Percentiles rank a stretch among this genome's conserved stretches.
Conservation (phyloP, 2,888 invertebrate species). For the Apotomis turbidana region DNA sequence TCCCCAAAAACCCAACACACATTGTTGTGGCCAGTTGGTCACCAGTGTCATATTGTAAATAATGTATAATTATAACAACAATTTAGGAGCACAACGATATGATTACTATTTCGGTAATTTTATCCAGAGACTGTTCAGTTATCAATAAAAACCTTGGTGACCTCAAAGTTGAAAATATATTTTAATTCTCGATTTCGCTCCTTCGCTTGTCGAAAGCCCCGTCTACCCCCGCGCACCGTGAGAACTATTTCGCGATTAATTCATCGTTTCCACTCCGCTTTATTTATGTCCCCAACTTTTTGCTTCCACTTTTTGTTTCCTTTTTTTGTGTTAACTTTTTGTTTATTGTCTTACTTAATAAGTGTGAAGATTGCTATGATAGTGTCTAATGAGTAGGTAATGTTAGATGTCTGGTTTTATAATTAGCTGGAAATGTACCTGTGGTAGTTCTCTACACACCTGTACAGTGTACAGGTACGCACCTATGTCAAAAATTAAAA, state of each 20-base stretch:
- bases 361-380: slow-evolving; percentile 38
- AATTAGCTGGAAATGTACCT: too few species aligned
- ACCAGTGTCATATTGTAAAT: too few species aligned
- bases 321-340: slow-evolving; percentile 22
- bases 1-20: too few species aligned
- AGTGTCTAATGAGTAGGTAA: slow-evolving; percentile 34
- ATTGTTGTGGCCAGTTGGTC: too few species aligned
- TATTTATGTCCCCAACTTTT: slow-evolving; percentile 59
- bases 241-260: slow-evolving; percentile 68
- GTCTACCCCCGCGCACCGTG: slow-evolving; percentile 55
- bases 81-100: too few species aligned
- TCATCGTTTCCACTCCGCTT: slow-evolving; percentile 58
- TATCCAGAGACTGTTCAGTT: too few species aligned
- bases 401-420: slow-evolving; percentile 7
- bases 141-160: too few species aligned
- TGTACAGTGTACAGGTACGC: too few species aligned
- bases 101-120: too few species aligned
- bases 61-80: too few species aligned
- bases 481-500: too few species aligned
- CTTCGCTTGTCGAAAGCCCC: slow-evolving; percentile 36
- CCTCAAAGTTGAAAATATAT: background rate
- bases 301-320: slow-evolving; percentile 37
- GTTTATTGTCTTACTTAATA: slow-evolving; percentile 38
- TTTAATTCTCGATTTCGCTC: background rate
- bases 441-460: too few species aligned